Evolutionary conservation across 2,113 vertebrate genomes (phyloP).

Genomic region (Microtus richardsoni): DNA sequence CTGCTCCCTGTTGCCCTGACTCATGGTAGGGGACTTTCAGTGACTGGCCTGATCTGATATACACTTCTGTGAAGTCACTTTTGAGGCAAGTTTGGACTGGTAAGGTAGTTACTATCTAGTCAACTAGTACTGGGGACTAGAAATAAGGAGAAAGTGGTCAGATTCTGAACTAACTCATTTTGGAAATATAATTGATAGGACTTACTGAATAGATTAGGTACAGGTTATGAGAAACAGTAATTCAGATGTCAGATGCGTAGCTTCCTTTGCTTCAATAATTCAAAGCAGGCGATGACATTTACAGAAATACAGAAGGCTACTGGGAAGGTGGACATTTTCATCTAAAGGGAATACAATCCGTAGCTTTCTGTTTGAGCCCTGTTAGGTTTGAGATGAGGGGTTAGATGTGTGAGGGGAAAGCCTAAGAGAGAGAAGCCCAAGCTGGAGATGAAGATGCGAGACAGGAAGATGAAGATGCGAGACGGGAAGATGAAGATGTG

Average conservation of each 20-base stretch:
- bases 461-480: not conserved
- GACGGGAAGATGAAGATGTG: not conserved
- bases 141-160: not conserved
- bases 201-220: conserved; percentile 18
- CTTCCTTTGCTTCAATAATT: conserved; percentile 21
- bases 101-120: conserved; percentile 16
- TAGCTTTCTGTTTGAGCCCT: conserved; percentile 16
- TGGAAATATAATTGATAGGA: not conserved
- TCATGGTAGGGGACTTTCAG: not conserved
- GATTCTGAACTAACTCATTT: conserved; percentile 29
- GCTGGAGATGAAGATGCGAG: not conserved
- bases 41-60: not conserved
- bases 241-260: not conserved
- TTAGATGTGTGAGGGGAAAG: not conserved
- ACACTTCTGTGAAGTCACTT: not conserved
- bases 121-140: not conserved
- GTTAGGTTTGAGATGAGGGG: conserved; percentile 1
- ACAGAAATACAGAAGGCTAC: not conserved
- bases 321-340: not conserved
- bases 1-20: conserved; percentile 49
- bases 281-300: not conserved
- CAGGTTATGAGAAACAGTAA: not conserved
- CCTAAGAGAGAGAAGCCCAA: not conserved
- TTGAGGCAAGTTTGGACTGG: not conserved
- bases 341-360: not conserved